These are phyloP conservation scores for Numida meleagris DNA, from an alignment of 2,113 vertebrate genomes.

Conservation along the genomic window DNA sequence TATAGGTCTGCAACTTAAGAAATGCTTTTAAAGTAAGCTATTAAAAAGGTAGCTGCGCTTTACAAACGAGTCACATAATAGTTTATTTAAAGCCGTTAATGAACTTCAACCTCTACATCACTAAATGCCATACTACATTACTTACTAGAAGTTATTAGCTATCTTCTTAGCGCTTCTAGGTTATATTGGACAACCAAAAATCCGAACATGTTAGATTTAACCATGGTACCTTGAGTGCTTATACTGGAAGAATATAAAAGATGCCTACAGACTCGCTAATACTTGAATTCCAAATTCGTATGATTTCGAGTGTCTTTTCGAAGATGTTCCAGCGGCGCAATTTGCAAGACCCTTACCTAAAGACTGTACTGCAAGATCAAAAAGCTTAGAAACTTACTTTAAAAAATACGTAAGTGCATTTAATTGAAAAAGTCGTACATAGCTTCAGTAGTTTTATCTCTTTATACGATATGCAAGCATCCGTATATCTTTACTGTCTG, in stretches of 20 bases:
- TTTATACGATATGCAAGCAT: background rate
- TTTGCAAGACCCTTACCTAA: conserved; percentile 41
- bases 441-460: background rate
- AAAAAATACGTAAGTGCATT: conserved; percentile 2
- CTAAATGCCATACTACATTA: conserved; percentile 76
- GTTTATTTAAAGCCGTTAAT: conserved; percentile 84
- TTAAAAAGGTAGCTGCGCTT: conserved; percentile 81
- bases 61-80: conserved; percentile 80
- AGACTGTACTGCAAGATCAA: conserved; percentile 51
- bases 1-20: conserved; percentile 87
- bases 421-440: conserved; percentile 7
- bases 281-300: conserved; percentile 28
- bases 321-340: conserved; percentile 38
- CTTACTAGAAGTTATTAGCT: conserved; percentile 79
- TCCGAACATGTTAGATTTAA: conserved; percentile 59
- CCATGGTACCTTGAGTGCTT: conserved; percentile 53
- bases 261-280: conserved; percentile 47
- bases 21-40: conserved; percentile 84
- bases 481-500: background rate
- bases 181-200: conserved; percentile 67
- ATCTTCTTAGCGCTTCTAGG: conserved; percentile 73
- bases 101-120: conserved; percentile 79
- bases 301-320: conserved; percentile 45
- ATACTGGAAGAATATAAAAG: conserved; percentile 53
- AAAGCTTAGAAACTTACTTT: conserved; percentile 56